Conservation (phyloP, 2,888 invertebrate species). For the Epsilonema sp. region DNA sequence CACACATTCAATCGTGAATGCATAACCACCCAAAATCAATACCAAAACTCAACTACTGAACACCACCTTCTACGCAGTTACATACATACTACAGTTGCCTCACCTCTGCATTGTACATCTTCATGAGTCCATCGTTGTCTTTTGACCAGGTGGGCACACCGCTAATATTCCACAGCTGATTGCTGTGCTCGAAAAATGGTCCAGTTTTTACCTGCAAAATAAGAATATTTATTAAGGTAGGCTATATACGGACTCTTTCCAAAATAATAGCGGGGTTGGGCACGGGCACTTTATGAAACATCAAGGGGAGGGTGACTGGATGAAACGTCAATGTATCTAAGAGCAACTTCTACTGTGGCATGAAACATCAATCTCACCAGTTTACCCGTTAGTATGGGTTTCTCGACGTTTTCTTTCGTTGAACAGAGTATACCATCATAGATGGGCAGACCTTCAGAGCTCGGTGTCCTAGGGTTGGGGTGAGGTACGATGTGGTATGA, state of each 20-base stretch:
- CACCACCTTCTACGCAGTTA: slow-evolving; percentile 7
- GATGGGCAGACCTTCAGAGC: too few relatives aligned
- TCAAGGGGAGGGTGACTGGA: not conserved
- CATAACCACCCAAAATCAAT: not conserved
- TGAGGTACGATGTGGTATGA: too few relatives aligned
- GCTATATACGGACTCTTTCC: too few relatives aligned
- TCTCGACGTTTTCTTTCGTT: too few relatives aligned
- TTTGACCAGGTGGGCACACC: slow-evolving; percentile 79
- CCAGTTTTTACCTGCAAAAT: slow-evolving; percentile 58
- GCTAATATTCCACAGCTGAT: slow-evolving; percentile 95
- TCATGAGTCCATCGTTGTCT: slow-evolving; percentile 80
- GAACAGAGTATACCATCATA: too few relatives aligned
- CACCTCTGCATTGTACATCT: slow-evolving; percentile 98
- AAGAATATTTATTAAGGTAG: not conserved
- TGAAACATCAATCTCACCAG: not conserved
- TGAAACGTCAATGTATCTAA: not conserved
- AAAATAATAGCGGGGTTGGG: too few relatives aligned
- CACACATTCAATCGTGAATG: too few relatives aligned
- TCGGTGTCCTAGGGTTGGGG: too few relatives aligned
- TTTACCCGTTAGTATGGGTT: too few relatives aligned
- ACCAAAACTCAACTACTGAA: not conserved
- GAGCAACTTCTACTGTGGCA: too few relatives aligned
- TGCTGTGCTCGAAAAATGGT: slow-evolving; percentile 95
- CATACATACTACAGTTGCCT: too few relatives aligned
- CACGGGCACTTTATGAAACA: too few relatives aligned